A percentile compares a stretch with the other conserved stretches of the same genome.
Evolutionary conservation across 1,140 invertebrate species (phyloP).

Genomic region (Calephelis virginiensis): DNA sequence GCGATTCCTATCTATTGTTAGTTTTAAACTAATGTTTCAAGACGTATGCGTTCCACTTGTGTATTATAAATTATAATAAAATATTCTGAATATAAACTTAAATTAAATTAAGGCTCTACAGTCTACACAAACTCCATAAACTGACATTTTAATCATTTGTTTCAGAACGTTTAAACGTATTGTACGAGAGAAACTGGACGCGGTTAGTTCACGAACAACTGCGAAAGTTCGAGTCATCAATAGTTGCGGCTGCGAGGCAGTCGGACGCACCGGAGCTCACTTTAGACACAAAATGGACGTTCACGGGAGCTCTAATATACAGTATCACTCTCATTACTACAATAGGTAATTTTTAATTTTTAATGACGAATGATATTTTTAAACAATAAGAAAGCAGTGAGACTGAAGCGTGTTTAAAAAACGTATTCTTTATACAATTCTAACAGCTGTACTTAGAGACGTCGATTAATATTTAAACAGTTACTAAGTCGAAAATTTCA

Average conservation of each 20-base stretch:
- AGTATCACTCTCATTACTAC: conserved; percentile 74
- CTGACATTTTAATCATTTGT: conserved; percentile 38
- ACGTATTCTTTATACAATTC: conserved; percentile 33
- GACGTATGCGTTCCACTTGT: no score
- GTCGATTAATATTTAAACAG: no score
- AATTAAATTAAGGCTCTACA: neutral
- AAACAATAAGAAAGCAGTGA: neutral
- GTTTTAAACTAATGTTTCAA: no score
- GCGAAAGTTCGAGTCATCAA: conserved; percentile 86
- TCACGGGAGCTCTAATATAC: conserved; percentile 70
- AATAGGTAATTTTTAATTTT: conserved; percentile 53
- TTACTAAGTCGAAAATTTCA: no score
- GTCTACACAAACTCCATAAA: neutral
- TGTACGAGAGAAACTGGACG: conserved; percentile 91
- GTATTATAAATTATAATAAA: no score
- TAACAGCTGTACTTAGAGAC: no score
- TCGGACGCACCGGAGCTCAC: conserved; percentile 77
- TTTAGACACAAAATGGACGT: conserved; percentile 68
- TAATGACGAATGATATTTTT: neutral
- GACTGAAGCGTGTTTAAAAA: conserved; percentile 32
- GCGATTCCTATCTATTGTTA: no score
- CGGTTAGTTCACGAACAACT: conserved; percentile 86
- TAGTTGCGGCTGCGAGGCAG: conserved; percentile 85
- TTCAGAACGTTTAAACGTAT: conserved; percentile 88
- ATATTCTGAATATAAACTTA: no score